Base-by-base conservation (phyloP, 2,797 vertebrate genomes). In the Liparis tanakae region DNA sequence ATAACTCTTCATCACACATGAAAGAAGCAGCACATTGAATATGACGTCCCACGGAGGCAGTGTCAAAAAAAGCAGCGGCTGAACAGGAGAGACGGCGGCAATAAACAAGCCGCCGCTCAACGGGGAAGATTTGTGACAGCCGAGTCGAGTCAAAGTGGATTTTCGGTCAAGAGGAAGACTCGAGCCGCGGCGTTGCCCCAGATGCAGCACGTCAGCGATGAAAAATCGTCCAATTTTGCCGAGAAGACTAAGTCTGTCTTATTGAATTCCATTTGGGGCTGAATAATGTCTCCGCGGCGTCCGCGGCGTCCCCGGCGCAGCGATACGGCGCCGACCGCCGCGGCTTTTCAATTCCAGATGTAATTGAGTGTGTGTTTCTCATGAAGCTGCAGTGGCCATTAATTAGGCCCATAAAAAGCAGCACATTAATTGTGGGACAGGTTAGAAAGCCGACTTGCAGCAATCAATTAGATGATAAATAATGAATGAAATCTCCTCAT, bases 401-500 rank as follows among this genome's bases (percentile, higher is more conserved):
- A 90, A 94, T 95, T 93, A 92, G 87, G 60, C 54, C 63, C 83
- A 88, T 91, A 84, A 91, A 94, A 90, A 82, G 77, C 74, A 82
- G 70, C 54, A 55, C 62, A 87, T 92, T 92, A 90, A 91, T 91
- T 82, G 85, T 59, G 58, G 73, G 77, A 79, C 76, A 87, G 82
- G 87, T 89, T 89, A 86, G 85, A 84, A 84, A 87, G 70, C 81
- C 62, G 72, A 55, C 72, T 77, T 66, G 78, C 74, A 41, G 71
- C 82, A 84, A 89, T 93, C 89, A 91, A 88, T 94, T 90, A 89
- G 71, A 72, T 66, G 76, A 82, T 91, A 79, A 91, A 90, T 91
- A 91, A 93, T 92, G 72, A 85, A 87, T 83, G 56, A 78, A 87
- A 86, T 71, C 62, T 73, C 37, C 41, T 41, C 48, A 54, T 83